A percentile compares a stretch with the other conserved stretches of the same genome.
These are phyloP conservation scores for Nyctereutes procyonoides DNA, from an alignment of 2,113 vertebrate species.

Conservation along the genomic window DNA sequence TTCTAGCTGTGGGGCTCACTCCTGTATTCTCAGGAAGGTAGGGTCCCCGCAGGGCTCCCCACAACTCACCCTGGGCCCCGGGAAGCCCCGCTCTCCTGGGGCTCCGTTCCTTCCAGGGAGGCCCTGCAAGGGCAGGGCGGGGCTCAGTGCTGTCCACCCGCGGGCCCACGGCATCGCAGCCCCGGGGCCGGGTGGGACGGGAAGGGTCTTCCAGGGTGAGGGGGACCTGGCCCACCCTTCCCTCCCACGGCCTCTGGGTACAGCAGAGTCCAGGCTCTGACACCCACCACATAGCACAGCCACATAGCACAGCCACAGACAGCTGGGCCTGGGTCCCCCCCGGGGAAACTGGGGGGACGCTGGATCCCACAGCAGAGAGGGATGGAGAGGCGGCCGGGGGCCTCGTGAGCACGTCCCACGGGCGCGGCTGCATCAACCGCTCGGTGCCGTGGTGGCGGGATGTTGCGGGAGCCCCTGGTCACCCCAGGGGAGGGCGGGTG, in stretches of 20 bases:
- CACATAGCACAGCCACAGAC: neutral
- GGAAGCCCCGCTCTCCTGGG: slow-evolving; percentile 92
- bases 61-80: slow-evolving; percentile 91
- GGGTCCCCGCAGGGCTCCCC: neutral
- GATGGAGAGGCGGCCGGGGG: neutral
- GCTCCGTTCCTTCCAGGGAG: slow-evolving; percentile 91
- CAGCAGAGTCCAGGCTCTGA: too few relatives aligned
- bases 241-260: neutral
- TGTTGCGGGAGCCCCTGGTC: accelerated
- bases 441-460: accelerated
- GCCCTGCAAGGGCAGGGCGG: slow-evolving; percentile 86
- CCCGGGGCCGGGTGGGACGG: too few relatives aligned
- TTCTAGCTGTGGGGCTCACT: accelerated
- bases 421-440: neutral
- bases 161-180: neutral
- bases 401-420: accelerated
- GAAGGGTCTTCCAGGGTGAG: neutral
- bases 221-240: neutral
- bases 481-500: neutral
- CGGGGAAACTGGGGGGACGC: accelerated
- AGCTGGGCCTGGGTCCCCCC: too few relatives aligned
- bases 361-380: neutral
- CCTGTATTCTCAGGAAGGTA: neutral
- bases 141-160: neutral
- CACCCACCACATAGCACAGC: neutral